Conservation (phyloP, 2,888 invertebrate genomes). For the Tridacna gigas region DNA sequence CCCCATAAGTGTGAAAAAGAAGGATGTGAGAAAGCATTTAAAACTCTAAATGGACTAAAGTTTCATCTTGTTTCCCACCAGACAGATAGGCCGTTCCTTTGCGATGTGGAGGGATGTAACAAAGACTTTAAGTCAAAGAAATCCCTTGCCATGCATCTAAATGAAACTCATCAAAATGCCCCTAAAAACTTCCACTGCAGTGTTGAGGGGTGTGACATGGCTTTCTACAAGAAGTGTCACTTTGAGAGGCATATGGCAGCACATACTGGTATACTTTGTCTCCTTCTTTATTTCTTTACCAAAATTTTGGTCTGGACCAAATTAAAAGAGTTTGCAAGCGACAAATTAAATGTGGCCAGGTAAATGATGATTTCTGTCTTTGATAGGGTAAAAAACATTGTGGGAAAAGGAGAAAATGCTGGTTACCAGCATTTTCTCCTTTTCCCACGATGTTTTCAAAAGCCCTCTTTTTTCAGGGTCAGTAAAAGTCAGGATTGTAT, state of each 20-base stretch:
- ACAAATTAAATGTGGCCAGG: too few species aligned
- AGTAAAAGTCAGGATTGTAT: too few species aligned
- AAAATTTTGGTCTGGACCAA: too few species aligned
- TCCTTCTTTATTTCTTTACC: too few species aligned
- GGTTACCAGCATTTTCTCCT: too few species aligned
- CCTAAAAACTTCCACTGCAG: slow-evolving; percentile 79
- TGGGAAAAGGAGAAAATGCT: too few species aligned
- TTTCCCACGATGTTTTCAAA: too few species aligned
- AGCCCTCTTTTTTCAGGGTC: too few species aligned
- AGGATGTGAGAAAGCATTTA: slow-evolving; percentile 81
- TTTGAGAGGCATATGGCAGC: slow-evolving; percentile 82
- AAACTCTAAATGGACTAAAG: slow-evolving; percentile 76
- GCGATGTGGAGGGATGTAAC: slow-evolving; percentile 80
- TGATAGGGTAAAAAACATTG: too few species aligned
- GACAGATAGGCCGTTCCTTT: slow-evolving; percentile 75
- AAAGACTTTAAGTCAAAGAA: slow-evolving; percentile 79
- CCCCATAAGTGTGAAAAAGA: slow-evolving; percentile 76
- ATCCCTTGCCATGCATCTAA: slow-evolving; percentile 78
- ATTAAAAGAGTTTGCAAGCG: too few species aligned
- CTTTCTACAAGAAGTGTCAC: slow-evolving; percentile 83
- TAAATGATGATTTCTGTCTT: too few species aligned
- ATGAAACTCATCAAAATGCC: slow-evolving; percentile 78
- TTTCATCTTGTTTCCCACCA: slow-evolving; percentile 79
- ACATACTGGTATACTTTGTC: slow-evolving; percentile 79
- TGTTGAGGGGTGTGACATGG: slow-evolving; percentile 79